A percentile compares a stretch with the other conserved stretches of the same genome.
Evolutionary conservation across 2,113 vertebrate genomes (phyloP).

Genomic region (Chionis minor): DNA sequence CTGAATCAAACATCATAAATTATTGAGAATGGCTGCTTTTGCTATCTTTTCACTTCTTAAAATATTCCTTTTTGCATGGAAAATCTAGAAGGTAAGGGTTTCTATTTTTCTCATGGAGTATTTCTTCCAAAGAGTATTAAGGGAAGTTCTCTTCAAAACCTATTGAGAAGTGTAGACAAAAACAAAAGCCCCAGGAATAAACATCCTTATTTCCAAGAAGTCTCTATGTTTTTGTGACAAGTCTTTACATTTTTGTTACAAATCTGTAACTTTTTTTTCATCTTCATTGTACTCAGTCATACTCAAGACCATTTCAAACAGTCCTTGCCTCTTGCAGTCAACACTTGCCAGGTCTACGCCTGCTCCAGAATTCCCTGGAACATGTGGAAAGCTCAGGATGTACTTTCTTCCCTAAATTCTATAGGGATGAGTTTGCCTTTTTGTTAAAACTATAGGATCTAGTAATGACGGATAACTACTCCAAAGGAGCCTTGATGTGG

Average conservation of each 20-base stretch:
- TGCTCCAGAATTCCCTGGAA: not conserved
- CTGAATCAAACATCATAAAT: conserved; percentile 39
- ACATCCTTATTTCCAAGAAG: not conserved
- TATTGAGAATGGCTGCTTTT: conserved; percentile 18
- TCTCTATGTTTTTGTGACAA: not conserved
- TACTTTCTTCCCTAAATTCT: not conserved
- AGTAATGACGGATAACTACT: not conserved
- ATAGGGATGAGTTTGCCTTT: not conserved
- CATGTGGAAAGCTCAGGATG: not conserved
- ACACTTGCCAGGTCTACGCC: not conserved
- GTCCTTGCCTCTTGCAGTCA: not conserved
- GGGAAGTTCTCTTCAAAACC: not conserved
- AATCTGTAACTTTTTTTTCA: not conserved
- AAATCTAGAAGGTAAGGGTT: not conserved
- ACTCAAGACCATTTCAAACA: not conserved
- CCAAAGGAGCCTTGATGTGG: not conserved
- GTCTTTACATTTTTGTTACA: not conserved
- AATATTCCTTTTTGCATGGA: not conserved
- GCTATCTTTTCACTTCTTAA: not conserved
- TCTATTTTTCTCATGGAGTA: not conserved
- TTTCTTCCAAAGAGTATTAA: not conserved
- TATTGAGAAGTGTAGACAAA: not conserved
- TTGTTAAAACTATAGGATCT: not conserved
- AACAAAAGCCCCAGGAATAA: not conserved
- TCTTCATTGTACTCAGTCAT: not conserved